Percentiles rank a stretch among this genome's conserved stretches.
Evolutionary conservation across 2,797 vertebrate species (phyloP).

Genomic region (Saxicola maurus): DNA sequence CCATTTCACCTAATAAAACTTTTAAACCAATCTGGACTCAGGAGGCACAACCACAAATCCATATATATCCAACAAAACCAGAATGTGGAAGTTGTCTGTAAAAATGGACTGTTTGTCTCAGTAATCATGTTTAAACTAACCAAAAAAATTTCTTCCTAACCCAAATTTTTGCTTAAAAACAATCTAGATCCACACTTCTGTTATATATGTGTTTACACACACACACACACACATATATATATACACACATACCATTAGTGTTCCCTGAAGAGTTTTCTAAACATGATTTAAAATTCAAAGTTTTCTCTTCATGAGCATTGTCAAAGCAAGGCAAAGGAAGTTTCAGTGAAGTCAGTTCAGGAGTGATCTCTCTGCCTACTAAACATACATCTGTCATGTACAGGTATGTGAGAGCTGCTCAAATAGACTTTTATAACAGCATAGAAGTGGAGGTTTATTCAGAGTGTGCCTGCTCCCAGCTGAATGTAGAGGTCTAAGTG

Average conservation of each 20-base stretch:
- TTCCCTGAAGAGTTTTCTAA: not conserved
- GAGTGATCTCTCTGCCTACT: not conserved
- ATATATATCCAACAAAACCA: not conserved
- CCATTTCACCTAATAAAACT: not conserved
- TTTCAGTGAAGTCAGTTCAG: not conserved
- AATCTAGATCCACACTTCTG: not conserved
- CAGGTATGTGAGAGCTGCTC: not conserved
- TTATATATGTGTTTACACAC: no score
- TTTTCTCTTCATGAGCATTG: not conserved
- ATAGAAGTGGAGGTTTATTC: not conserved
- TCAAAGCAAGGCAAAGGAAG: not conserved
- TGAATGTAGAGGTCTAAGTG: not conserved
- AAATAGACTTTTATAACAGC: not conserved
- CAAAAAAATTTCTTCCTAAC: not conserved
- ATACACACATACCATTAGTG: fast-evolving
- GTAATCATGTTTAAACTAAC: not conserved
- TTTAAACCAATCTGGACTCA: not conserved
- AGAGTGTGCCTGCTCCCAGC: not conserved
- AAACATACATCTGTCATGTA: not conserved
- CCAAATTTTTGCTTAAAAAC: not conserved
- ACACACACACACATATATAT: no score
- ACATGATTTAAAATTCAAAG: not conserved
- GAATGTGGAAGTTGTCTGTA: not conserved
- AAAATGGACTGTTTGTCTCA: not conserved
- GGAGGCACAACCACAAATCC: not conserved